Evolutionary conservation across 2,888 invertebrate species (phyloP).

Genomic region (Steinernema carpocapsae): DNA sequence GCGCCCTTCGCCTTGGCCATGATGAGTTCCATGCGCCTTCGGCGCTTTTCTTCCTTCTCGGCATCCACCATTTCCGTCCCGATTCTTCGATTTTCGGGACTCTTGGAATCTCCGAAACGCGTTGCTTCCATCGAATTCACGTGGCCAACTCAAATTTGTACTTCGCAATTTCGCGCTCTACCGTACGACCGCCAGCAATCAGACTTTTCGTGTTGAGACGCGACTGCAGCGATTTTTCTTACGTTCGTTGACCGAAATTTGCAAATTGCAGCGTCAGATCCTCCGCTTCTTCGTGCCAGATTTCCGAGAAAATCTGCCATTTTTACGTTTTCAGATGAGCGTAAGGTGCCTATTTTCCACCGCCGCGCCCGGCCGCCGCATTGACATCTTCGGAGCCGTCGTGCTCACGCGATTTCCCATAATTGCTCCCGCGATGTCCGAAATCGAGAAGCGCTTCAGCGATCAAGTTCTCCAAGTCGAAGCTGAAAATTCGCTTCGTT

Average conservation of each 20-base stretch:
- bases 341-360: conserved; percentile 8
- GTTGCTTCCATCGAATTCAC: too few species aligned
- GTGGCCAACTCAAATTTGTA: background rate
- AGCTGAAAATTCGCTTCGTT: conserved; percentile 54
- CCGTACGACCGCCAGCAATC: background rate
- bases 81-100: background rate
- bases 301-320: conserved; percentile 18
- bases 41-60: background rate
- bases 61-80: background rate
- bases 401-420: conserved; percentile 57
- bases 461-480: conserved; percentile 49
- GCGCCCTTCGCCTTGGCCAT: background rate
- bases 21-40: background rate
- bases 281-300: background rate
- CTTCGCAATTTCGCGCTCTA: background rate
- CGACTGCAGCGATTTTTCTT: background rate
- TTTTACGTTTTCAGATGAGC: conserved; percentile 4
- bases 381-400: conserved; percentile 61
- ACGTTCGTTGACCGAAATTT: background rate
- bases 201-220: background rate
- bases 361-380: conserved; percentile 38
- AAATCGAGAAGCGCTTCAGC: conserved; percentile 50
- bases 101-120: background rate
- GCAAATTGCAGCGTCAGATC: background rate
- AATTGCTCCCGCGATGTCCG: conserved; percentile 59